Evolutionary conservation across 2,888 invertebrate genomes (phyloP).

Genomic region (Scaptodrosophila latifasciaeformis): DNA sequence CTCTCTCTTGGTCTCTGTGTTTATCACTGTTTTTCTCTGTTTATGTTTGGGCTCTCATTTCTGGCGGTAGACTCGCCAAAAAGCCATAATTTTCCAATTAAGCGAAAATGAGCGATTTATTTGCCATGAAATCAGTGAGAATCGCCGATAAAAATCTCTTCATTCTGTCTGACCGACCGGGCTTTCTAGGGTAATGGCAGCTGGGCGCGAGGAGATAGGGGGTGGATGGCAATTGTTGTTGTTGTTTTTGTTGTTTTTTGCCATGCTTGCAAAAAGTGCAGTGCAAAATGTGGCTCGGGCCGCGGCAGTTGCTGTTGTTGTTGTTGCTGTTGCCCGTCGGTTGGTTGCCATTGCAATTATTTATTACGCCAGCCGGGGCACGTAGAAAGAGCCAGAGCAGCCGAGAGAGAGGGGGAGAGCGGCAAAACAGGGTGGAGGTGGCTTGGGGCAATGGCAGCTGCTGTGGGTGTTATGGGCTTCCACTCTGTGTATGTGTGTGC

Average conservation of each 20-base stretch:
- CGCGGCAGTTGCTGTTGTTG: conserved; percentile 1
- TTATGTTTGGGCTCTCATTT: too few relatives aligned
- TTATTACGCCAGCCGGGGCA: conserved; percentile 54
- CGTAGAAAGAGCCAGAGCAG: conserved; percentile 36
- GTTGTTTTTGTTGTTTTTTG: conserved; percentile 44
- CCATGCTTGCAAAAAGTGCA: conserved; percentile 60
- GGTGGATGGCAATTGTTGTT: conserved; percentile 20
- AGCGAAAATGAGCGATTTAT: conserved; percentile 76
- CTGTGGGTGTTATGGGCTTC: conserved; percentile 25
- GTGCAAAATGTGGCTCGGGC: conserved; percentile 50
- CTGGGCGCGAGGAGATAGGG: conserved; percentile 13
- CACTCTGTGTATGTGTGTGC: conserved; percentile 23
- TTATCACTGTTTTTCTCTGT: not conserved
- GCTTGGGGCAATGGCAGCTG: conserved; percentile 29
- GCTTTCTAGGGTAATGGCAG: conserved; percentile 32
- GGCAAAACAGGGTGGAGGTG: conserved; percentile 18
- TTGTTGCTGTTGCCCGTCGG: not conserved
- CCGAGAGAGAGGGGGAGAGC: conserved; percentile 2
- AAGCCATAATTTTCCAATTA: conserved; percentile 76
- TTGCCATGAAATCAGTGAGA: conserved; percentile 76
- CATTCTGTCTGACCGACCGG: conserved; percentile 58
- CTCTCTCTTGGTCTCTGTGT: not conserved
- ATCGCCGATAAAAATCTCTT: conserved; percentile 75
- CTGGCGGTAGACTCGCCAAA: conserved; percentile 35
- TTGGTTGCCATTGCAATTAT: conserved; percentile 61